Conservation (phyloP, 2,113 vertebrate species). For the Telmatochromis sp. region DNA sequence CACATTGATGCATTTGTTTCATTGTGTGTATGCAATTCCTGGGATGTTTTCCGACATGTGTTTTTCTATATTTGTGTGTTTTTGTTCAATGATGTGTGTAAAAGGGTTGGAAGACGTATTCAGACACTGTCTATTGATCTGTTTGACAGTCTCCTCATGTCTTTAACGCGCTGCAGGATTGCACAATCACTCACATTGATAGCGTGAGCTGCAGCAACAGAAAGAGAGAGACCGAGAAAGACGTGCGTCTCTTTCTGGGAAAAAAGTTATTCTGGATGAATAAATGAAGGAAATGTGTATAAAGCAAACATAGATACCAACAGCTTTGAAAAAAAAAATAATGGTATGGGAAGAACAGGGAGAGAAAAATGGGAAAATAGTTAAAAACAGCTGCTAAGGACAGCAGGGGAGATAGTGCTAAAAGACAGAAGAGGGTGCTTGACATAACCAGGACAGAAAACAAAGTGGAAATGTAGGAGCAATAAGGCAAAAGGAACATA, state of each 20-base stretch:
- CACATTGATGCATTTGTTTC: neutral
- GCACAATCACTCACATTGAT: slow-evolving; percentile 64
- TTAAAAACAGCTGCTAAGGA: neutral
- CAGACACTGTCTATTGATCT: slow-evolving; percentile 55
- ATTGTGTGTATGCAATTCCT: neutral
- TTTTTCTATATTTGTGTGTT: neutral
- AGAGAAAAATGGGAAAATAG: neutral
- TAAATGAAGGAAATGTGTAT: slow-evolving; percentile 23
- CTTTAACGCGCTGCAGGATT: slow-evolving; percentile 51
- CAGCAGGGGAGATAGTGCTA: neutral
- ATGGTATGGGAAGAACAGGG: neutral
- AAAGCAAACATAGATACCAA: slow-evolving; percentile 5
- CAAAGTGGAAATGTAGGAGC: neutral
- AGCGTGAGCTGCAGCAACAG: slow-evolving; percentile 1
- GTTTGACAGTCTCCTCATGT: slow-evolving; percentile 65
- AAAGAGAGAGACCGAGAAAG: neutral
- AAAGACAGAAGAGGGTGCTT: neutral
- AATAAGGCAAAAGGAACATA: neutral
- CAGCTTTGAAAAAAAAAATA: neutral
- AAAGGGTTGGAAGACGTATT: slow-evolving; percentile 11
- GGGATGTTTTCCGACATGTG: neutral
- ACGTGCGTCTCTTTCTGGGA: neutral
- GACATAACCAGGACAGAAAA: neutral
- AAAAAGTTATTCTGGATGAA: neutral
- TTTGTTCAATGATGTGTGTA: neutral